Conservation (phyloP, 2,113 vertebrate species). For the Thymallus thymallus region DNA sequence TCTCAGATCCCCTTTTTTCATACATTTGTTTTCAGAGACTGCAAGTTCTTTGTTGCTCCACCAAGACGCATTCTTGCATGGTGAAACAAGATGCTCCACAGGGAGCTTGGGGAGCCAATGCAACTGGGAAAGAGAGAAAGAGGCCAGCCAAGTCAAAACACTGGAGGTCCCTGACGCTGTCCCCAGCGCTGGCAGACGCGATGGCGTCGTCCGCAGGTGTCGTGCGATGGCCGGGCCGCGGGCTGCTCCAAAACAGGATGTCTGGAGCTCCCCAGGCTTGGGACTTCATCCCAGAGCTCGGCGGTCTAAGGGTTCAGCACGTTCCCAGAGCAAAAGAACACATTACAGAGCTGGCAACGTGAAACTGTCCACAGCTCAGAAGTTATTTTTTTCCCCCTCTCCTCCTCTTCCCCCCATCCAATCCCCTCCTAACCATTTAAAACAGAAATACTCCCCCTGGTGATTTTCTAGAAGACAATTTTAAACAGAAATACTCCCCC, state of each 20-base stretch:
- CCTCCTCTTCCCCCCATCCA: constrained; percentile 33
- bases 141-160: no score
- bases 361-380: constrained; percentile 55
- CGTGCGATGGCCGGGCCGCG: constrained; percentile 48
- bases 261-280: constrained; percentile 69
- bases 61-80: no score
- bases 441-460: constrained; percentile 69
- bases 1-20: no score
- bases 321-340: constrained; percentile 63
- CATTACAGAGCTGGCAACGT: constrained; percentile 67
- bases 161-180: no score
- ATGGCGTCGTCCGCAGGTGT: constrained; percentile 57
- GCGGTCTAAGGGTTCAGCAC: constrained; percentile 60
- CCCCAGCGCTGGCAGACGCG: constrained; percentile 50
- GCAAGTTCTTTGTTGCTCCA: no score
- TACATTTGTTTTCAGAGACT: no score
- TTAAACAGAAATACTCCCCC: constrained; percentile 67
- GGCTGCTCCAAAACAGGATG: constrained; percentile 70
- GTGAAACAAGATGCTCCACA: no score
- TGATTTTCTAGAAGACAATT: constrained; percentile 67
- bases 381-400: constrained; percentile 31
- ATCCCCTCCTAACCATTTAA: constrained; percentile 52
- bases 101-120: no score
- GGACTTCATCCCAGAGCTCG: constrained; percentile 62
- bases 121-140: no score